Evolutionary conservation across 1,140 invertebrate species (phyloP).

Genomic region (Lepidostoma basale): DNA sequence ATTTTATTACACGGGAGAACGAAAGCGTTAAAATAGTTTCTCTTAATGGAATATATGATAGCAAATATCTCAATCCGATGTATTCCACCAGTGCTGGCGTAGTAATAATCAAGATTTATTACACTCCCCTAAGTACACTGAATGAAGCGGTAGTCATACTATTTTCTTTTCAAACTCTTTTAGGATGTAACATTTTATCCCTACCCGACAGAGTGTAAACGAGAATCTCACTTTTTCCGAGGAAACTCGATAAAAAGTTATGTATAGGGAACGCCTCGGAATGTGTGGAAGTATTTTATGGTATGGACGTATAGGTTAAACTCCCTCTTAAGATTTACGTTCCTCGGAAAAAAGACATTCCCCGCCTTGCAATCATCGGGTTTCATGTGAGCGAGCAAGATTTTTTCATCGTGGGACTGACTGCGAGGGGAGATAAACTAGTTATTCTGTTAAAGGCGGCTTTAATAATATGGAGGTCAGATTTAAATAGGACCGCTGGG

Average conservation of each 20-base stretch:
- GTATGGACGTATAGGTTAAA: slow-evolving; percentile 34
- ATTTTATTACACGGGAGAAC: neutral
- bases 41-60: slow-evolving; percentile 9
- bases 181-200: slow-evolving; percentile 45
- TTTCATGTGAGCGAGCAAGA: slow-evolving; percentile 13
- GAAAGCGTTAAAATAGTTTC: neutral
- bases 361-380: slow-evolving; percentile 30
- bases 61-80: neutral
- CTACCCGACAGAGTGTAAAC: slow-evolving; percentile 44
- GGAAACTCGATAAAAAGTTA: slow-evolving; percentile 47
- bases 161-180: slow-evolving; percentile 44
- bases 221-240: slow-evolving; percentile 41
- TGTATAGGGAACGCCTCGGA: slow-evolving; percentile 44
- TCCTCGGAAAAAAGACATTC: slow-evolving; percentile 43
- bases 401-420: slow-evolving; percentile 10
- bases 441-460: slow-evolving; percentile 12
- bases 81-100: slow-evolving; percentile 6
- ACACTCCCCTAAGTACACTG: slow-evolving; percentile 24
- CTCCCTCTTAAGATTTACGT: slow-evolving; percentile 42
- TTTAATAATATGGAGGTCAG: neutral
- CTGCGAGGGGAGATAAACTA: slow-evolving; percentile 10
- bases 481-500: slow-evolving; percentile 3
- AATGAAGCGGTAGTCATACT: slow-evolving; percentile 38
- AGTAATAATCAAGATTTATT: slow-evolving; percentile 44
- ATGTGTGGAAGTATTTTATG: slow-evolving; percentile 46